Base-by-base conservation (phyloP, 2,888 invertebrate genomes). In the Leptinotarsa juncta region DNA sequence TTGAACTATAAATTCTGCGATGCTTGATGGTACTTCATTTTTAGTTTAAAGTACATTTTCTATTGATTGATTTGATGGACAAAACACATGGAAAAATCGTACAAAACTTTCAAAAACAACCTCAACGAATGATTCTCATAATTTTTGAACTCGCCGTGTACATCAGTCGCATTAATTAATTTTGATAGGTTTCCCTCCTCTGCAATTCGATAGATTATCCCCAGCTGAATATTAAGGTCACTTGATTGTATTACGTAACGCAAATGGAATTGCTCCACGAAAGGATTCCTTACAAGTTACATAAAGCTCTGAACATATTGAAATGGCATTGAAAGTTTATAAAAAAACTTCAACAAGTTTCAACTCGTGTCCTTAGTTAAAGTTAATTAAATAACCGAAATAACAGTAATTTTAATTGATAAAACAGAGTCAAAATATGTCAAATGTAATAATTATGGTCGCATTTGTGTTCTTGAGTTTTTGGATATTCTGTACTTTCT, bases 221-320 rank as follows among this genome's bases (percentile, higher is more conserved):
- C 69, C 2, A 16, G 69, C 57, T 48, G 57, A 48, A 18, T 69
- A 69, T 69, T 69, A 18, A 69, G 69, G 69, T 69, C 69, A 69
- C 57, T 42, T 32, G 62, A 62, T 42, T 62, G 42, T 62, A 42
- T 62, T 62, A 62, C 62, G 32, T 62, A 62, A 62, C 62, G 62
- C 42, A 62, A 62, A 62, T 62, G 62, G 62, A 62, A 62, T 62
- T 62, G 26, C 42, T n/a, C 62, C 32, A 62, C 18, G 16, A 62
- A 32, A 32, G n/a, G 62, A 62, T 32, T 7, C 62, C 62, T 16
- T n/a, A 16, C 62, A 62, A 62, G 62, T 62, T 62, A 62, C n/a
- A 42, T 62, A 62, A 62, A 32, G 26, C 32, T 62, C 3, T n/a
- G 16, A 62, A 62, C 26, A 16, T n/a, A 32, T 32, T 42, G 32